phyloP scores from a whole-genome alignment of 2,797 vertebrate genomes.

The Chelidonichthys spinosus region DNA sequence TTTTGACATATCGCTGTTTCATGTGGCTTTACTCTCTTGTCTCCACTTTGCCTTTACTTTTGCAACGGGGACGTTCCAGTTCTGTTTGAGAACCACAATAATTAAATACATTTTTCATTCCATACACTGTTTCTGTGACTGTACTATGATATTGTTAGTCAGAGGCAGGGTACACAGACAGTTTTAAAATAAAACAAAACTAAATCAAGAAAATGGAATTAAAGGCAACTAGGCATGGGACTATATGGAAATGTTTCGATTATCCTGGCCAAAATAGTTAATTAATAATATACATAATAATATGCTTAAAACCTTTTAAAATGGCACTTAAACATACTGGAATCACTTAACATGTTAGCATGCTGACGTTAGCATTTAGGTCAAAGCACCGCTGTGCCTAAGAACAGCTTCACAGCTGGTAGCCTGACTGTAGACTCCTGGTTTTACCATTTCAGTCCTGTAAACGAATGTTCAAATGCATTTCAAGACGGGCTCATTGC shows the following conservation, averaged over 20 bases:
- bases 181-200: not conserved
- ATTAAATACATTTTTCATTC: slow-evolving; percentile 15
- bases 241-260: too few relatives aligned
- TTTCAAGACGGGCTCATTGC: not conserved
- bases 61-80: not conserved
- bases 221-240: too few relatives aligned
- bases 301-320: too few relatives aligned
- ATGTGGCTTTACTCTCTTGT: not conserved
- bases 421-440: not conserved
- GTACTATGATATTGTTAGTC: not conserved
- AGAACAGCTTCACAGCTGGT: not conserved
- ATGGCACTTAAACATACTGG: too few relatives aligned
- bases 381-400: not conserved
- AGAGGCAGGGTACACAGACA: too few relatives aligned
- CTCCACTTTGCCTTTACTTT: not conserved
- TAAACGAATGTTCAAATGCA: not conserved
- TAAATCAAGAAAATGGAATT: not conserved
- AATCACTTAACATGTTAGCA: not conserved
- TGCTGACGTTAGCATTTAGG: not conserved
- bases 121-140: not conserved
- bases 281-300: too few relatives aligned
- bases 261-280: too few relatives aligned
- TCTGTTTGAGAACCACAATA: not conserved
- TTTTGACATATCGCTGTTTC: not conserved
- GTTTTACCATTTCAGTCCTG: not conserved